Percentiles rank a stretch among this genome's conserved stretches.
phyloP scores from a whole-genome alignment of 2,797 vertebrate genomes.

The Coranthus polyacanthus region DNA sequence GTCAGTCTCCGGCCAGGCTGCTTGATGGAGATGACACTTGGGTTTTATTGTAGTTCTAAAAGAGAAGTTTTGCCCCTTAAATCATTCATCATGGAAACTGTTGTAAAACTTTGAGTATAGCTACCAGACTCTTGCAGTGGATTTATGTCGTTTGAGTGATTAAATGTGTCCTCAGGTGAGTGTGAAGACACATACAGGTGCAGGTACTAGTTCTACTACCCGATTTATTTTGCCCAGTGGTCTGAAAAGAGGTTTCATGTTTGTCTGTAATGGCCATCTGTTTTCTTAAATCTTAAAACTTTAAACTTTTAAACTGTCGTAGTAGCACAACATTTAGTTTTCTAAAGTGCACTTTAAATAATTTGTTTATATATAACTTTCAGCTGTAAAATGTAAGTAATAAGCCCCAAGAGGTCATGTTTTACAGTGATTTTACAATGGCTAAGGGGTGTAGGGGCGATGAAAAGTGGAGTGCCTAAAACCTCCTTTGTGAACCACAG shows the following conservation, averaged over 20 bases:
- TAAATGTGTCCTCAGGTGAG: conserved; percentile 36
- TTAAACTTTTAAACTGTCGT: no score
- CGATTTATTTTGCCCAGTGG: conserved; percentile 36
- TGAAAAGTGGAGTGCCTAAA: no score
- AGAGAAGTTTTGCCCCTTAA: conserved; percentile 66
- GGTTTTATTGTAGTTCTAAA: conserved; percentile 67
- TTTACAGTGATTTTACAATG: no score
- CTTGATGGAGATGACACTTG: conserved; percentile 66
- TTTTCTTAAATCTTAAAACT: conserved; percentile 19
- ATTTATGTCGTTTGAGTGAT: conserved; percentile 54
- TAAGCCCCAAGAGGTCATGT: no score
- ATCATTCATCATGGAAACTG: conserved; percentile 57
- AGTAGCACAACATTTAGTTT: conserved; percentile 6
- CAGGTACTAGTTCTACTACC: conserved; percentile 13
- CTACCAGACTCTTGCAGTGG: conserved; percentile 33
- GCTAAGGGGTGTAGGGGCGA: no score
- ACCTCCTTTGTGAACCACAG: no score
- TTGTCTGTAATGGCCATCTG: conserved; percentile 2
- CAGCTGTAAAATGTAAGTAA: not conserved
- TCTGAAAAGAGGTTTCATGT: conserved; percentile 8
- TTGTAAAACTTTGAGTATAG: conserved; percentile 61
- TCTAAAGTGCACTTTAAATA: conserved; percentile 18
- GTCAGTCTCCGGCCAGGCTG: conserved; percentile 56
- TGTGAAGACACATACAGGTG: conserved; percentile 24
- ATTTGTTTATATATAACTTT: conserved; percentile 10